A percentile compares a stretch with the other conserved stretches of the same genome.
These are phyloP conservation scores for Aromia moschata DNA, from an alignment of 2,888 invertebrate species.

Conservation along the genomic window DNA sequence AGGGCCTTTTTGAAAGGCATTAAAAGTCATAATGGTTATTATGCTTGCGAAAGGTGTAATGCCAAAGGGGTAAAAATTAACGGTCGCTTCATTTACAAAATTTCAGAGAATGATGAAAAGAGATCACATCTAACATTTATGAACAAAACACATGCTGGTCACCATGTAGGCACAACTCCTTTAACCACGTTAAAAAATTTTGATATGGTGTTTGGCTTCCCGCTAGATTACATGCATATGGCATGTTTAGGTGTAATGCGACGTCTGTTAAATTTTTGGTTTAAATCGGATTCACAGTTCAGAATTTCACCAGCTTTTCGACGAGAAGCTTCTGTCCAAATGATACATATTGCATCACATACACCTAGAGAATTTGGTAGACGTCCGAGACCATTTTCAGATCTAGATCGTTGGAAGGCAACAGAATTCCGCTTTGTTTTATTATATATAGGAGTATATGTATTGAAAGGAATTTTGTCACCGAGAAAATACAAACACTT, in stretches of 20 bases:
- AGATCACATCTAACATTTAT: slow-evolving; percentile 16
- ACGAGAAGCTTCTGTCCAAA: slow-evolving; percentile 17
- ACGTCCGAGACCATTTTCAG: slow-evolving; percentile 28
- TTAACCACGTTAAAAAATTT: slow-evolving; percentile 11
- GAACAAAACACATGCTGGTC: slow-evolving; percentile 12
- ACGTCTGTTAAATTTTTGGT: slow-evolving; percentile 32
- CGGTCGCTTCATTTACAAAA: slow-evolving; percentile 18
- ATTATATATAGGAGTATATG: slow-evolving; percentile 25
- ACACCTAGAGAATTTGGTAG: slow-evolving; percentile 30
- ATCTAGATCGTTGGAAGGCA: slow-evolving; percentile 34
- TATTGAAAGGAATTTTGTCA: slow-evolving; percentile 23
- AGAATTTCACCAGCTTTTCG: slow-evolving; percentile 15
- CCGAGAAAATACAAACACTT: slow-evolving; percentile 27
- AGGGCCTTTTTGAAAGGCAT: slow-evolving; percentile 16
- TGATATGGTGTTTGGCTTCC: slow-evolving; percentile 24
- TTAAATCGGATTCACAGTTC: slow-evolving; percentile 20
- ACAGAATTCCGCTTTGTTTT: slow-evolving; percentile 34
- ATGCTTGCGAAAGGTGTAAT: slow-evolving; percentile 25
- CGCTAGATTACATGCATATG: slow-evolving; percentile 34
- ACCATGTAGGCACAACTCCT: slow-evolving; percentile 15
- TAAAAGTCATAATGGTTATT: slow-evolving; percentile 16
- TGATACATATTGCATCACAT: slow-evolving; percentile 17
- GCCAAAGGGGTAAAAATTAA: slow-evolving; percentile 21
- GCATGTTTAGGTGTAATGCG: slow-evolving; percentile 35
- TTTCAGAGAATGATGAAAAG: slow-evolving; percentile 10